Base-by-base conservation (phyloP, 1,140 invertebrate species). In the Drosophila parabipectinata region DNA sequence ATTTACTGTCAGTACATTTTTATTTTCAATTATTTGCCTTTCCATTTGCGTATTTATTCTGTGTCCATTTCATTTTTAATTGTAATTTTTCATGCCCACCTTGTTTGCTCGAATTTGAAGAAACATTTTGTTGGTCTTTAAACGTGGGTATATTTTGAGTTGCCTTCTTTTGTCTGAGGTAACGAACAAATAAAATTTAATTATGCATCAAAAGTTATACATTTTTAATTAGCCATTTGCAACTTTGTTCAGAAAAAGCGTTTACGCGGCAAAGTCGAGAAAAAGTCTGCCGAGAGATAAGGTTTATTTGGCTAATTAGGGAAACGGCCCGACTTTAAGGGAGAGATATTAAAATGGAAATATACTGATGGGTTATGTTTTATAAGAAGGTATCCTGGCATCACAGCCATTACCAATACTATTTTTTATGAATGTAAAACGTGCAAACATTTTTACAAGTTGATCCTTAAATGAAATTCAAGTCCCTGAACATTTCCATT, bases 191-290 rank as follows among this genome's bases (percentile, higher is more conserved):
- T 72, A 72, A 63, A 75, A 75, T 83, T 83, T 60, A 83, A 83
- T 78, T 75, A 79, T 72, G 71, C 63, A 62, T 59, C 39, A 57
- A 74, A 77, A 60, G 54, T 63, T 68, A 59, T 67, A 52, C 66
- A 78, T 69, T 82, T 82, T 83, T 82, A 78, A 82, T 83, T 75
- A 81, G 56, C 60, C 63, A 77, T 66, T 83, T 82, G 53, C 61
- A 81, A 82, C 56, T 74, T 77, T 78, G 37, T 32, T 69, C 52
- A 9, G 24, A 30, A 45, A 24, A 30, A 54, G 34, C 47, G 28
- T 60, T 62, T 61, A 47, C 28, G 44, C 26, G 21, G 32, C n/a
- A 12, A 34, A 69, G 28, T 48, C 53, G 48, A 21, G 32, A 14
- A 67, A 32, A 48, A 57, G 44, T 48, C 41, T 55, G 39, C 14